phyloP scores from a whole-genome alignment of 2,113 vertebrate genomes.

The Microcebus jonahi region DNA sequence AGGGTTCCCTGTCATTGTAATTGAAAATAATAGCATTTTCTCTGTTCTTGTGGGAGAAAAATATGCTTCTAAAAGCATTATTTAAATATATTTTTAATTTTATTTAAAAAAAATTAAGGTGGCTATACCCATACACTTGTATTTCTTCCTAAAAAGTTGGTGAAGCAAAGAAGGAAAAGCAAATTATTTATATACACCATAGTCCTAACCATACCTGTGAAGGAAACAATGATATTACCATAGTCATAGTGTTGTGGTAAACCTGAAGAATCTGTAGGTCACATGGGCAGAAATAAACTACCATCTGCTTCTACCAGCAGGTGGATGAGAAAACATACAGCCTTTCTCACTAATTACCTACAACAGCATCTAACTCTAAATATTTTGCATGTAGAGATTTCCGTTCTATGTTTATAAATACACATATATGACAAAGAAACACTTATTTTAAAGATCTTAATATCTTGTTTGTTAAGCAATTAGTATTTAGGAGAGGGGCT shows the following conservation, averaged over 20 bases:
- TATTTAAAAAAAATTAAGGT: neutral
- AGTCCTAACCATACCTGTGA: constrained; percentile 53
- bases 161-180: neutral
- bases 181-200: neutral
- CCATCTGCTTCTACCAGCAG: constrained; percentile 82
- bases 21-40: constrained; percentile 37
- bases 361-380: constrained; percentile 81
- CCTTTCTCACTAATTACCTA: constrained; percentile 80
- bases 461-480: constrained; percentile 79
- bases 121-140: neutral
- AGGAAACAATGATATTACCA: constrained; percentile 67
- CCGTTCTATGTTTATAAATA: constrained; percentile 79
- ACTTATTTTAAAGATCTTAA: constrained; percentile 82
- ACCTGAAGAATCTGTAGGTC: constrained; percentile 82
- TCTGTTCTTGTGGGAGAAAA: neutral
- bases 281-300: constrained; percentile 79
- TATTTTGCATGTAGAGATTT: constrained; percentile 79
- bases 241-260: constrained; percentile 62
- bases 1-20: neutral
- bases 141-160: constrained; percentile 25
- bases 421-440: constrained; percentile 80
- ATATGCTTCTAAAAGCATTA: constrained; percentile 21
- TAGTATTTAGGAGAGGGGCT: constrained; percentile 73
- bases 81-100: neutral
- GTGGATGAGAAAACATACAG: constrained; percentile 80